phyloP scores from a whole-genome alignment of 2,113 vertebrate species.

The Cebidichthys violaceus region DNA sequence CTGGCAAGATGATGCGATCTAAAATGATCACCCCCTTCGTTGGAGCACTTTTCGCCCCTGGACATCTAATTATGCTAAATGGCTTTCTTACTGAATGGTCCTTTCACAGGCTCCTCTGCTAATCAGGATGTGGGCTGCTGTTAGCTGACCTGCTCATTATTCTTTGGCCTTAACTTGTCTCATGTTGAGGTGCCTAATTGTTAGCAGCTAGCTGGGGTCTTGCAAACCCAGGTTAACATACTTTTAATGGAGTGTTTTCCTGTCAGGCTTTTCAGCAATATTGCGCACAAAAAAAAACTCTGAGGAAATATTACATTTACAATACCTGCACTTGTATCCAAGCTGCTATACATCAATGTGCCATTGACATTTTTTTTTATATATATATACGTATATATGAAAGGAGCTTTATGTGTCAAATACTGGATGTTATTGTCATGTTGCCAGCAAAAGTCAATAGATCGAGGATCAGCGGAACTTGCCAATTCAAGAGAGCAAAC shows the following conservation, averaged over 20 bases:
- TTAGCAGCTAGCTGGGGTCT: conserved; percentile 50
- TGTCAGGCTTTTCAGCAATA: conserved; percentile 28
- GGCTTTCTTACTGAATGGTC: conserved; percentile 55
- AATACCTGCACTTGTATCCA: not conserved
- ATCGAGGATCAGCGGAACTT: not conserved
- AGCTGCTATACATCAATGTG: not conserved
- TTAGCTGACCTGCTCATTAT: conserved; percentile 80
- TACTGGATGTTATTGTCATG: not conserved
- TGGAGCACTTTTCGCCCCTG: conserved; percentile 50
- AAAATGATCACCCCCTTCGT: conserved; percentile 43
- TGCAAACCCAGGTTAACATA: conserved; percentile 34
- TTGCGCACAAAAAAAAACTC: not conserved
- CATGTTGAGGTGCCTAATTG: conserved; percentile 64
- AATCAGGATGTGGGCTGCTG: conserved; percentile 73
- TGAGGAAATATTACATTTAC: conserved; percentile 13
- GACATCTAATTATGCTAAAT: conserved; percentile 78
- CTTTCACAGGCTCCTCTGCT: conserved; percentile 63
- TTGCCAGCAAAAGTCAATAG: conserved; percentile 5
- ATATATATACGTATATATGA: not conserved
- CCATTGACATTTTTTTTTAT: not conserved
- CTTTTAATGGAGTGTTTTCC: conserved; percentile 35
- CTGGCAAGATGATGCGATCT: conserved; percentile 43
- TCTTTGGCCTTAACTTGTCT: conserved; percentile 60
- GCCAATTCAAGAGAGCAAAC: conserved; percentile 7
- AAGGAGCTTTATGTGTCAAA: not conserved